Evolutionary conservation across 2,113 vertebrate species (phyloP).

Genomic region (Toxotes jaculatrix): DNA sequence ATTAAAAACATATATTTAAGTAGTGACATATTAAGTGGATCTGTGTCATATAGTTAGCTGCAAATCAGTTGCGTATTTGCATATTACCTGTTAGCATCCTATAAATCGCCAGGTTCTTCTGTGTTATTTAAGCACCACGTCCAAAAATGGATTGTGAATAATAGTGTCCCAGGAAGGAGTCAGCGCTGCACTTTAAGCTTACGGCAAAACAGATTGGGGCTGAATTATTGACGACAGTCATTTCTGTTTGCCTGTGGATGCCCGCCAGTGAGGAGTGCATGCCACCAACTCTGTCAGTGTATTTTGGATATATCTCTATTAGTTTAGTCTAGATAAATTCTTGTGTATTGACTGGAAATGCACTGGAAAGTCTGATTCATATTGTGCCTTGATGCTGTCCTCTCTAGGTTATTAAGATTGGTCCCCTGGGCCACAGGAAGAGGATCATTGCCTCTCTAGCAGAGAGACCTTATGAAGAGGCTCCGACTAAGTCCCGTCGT

Average conservation of each 20-base stretch:
- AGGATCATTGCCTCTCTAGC: conserved; percentile 95
- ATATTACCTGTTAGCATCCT: conserved; percentile 7
- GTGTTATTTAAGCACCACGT: conserved; percentile 42
- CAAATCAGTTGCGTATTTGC: conserved; percentile 12
- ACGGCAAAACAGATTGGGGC: conserved; percentile 79
- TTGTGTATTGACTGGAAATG: conserved; percentile 25
- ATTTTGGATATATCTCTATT: conserved; percentile 60
- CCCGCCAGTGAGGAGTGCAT: conserved; percentile 59
- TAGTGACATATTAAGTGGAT: background rate
- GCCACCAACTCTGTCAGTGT: conserved; percentile 60
- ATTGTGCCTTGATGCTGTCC: conserved; percentile 32
- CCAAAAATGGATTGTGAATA: conserved; percentile 66
- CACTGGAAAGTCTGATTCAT: conserved; percentile 26
- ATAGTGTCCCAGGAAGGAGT: conserved; percentile 65
- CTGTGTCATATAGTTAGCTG: background rate
- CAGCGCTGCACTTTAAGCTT: conserved; percentile 70
- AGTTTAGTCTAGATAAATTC: conserved; percentile 43
- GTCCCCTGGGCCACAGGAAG: conserved; percentile 95
- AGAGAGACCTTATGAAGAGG: conserved; percentile 95
- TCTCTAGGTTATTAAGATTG: conserved; percentile 93
- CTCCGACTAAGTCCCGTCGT: conserved; percentile 93
- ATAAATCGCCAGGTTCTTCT: conserved; percentile 17
- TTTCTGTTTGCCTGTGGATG: conserved; percentile 72
- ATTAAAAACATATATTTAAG: conserved; percentile 8
- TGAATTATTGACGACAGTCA: conserved; percentile 82